phyloP scores from a whole-genome alignment of 1,140 invertebrate genomes.

The Asobara japonica region DNA sequence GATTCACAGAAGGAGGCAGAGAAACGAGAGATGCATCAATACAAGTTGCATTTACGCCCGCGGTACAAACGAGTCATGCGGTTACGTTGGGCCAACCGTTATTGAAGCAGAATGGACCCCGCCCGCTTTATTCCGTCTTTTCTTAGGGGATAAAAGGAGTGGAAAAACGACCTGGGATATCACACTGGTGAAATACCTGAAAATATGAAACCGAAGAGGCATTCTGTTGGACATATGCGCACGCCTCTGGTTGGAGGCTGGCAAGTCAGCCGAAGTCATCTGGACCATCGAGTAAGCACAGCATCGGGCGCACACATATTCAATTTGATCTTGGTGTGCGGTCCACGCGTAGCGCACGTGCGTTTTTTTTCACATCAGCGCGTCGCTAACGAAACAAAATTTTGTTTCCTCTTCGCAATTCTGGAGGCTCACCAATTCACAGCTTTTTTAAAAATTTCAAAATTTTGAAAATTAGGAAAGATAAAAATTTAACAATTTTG shows the following conservation, averaged over 20 bases:
- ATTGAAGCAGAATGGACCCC: slow-evolving; percentile 2
- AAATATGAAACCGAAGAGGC: not conserved
- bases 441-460: no score
- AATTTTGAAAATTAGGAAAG: no score
- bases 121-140: not conserved
- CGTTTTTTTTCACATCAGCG: no score
- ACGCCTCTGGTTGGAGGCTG: not conserved
- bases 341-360: not conserved
- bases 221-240: not conserved
- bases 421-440: no score
- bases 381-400: no score
- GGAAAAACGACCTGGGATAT: not conserved
- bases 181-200: not conserved
- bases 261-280: not conserved
- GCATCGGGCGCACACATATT: not conserved
- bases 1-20: not conserved
- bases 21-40: not conserved
- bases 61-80: slow-evolving; percentile 5
- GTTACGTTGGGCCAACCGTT: not conserved
- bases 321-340: not conserved
- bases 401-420: no score
- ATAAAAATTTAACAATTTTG: no score
- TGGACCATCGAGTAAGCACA: not conserved
- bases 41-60: slow-evolving; percentile 2
- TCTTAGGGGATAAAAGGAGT: not conserved